A percentile compares a stretch with the other conserved stretches of the same genome.
phyloP scores from a whole-genome alignment of 2,113 vertebrate species.

The Arizona elegans region DNA sequence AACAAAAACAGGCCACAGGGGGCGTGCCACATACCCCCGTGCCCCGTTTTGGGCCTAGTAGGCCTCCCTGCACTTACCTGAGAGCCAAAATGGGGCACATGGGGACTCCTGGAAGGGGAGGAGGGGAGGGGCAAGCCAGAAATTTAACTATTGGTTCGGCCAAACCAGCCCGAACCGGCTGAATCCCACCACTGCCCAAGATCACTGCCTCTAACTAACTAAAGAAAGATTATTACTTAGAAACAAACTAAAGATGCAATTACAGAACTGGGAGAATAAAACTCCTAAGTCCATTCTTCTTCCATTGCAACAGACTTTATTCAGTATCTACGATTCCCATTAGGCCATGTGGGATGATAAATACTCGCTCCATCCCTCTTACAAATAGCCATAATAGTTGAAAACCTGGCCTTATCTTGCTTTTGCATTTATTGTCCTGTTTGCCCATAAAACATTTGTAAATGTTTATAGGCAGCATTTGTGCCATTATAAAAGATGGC shows the following conservation, averaged over 20 bases:
- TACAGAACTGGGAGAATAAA: not conserved
- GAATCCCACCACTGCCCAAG: too few species aligned
- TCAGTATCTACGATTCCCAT: not conserved
- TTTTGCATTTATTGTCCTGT: not conserved
- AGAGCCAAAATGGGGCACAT: too few species aligned
- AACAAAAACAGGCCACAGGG: too few species aligned
- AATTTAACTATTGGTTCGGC: too few species aligned
- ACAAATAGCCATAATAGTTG: not conserved
- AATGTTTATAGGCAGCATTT: not conserved
- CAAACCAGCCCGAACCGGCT: too few species aligned
- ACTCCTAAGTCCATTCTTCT: not conserved
- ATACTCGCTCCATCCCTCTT: not conserved
- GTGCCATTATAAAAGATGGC: not conserved
- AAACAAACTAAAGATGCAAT: not conserved
- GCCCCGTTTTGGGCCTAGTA: too few species aligned
- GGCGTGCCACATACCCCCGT: too few species aligned
- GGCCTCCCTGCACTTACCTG: too few species aligned
- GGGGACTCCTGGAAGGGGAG: too few species aligned
- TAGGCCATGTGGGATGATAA: not conserved
- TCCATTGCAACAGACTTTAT: too few species aligned
- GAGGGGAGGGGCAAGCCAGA: too few species aligned
- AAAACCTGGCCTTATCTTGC: not conserved
- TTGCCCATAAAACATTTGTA: not conserved
- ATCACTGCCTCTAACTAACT: not conserved
- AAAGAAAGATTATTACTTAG: not conserved